Base-by-base conservation (phyloP, 2,888 invertebrate species). In the Dolichopus griseipennis region DNA sequence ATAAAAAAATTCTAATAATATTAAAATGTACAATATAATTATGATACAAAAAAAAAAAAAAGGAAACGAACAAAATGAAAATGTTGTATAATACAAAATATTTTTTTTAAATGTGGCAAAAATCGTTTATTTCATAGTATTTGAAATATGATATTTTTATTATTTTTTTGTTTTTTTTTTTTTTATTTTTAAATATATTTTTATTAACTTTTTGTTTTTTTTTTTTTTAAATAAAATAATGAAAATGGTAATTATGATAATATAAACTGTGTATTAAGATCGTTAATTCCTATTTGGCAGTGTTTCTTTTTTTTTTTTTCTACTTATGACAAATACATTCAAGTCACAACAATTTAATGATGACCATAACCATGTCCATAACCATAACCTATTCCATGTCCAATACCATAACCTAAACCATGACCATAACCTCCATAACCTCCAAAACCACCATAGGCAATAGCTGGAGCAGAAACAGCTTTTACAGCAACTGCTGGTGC, bases 351-450 rank as follows among this genome's bases (percentile, higher is more conserved):
- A 27, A 27, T 27, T 27, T 27, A 37, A 37, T 37, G 52, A 52
- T 18, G 18, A 52, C 64, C 64, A 52, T 69, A 67, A 52, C 67
- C 67, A 10, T 66, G 65, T 22, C 67, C 67, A 27, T 65, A 65
- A 37, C 69, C 67, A 65, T 18, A 21, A 64, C 69, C 69, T 21
- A 62, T 63, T 20, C 67, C 67, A 10, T 66, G 61, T 22, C 67
- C 67, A 15, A 37, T 2, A 18, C 64, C 64, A 43, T 69, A 66
- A 64, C 69, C 69, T 21, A 62, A 67, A 52, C 67, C 67, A 4
- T 65, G 61, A 33, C 67, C 67, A 20, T 61, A 34, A 21, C 68
- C 68, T 34, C 67, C 66, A 27, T 65, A 64, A 37, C 69, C 69
- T 66, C 69, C 69, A 34, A 65, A 67, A 43, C 67, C 67, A 9